Percentiles rank a stretch among this genome's conserved stretches.
These are phyloP conservation scores for Danionella dracula DNA, from an alignment of 2,797 vertebrate genomes.

Conservation along the genomic window DNA sequence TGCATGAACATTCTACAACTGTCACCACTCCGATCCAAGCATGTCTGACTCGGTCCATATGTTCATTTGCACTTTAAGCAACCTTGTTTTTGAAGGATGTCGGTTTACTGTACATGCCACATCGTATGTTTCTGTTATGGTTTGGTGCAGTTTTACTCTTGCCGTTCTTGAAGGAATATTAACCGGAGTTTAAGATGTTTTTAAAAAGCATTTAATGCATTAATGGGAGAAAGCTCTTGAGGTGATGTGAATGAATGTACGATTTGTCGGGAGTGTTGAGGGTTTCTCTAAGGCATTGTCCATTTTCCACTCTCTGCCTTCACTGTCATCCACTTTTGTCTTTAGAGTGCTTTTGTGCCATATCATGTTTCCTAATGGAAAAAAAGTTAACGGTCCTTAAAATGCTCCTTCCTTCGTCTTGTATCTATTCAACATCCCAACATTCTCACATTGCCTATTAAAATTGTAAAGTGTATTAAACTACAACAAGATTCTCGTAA, in stretches of 20 bases:
- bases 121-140: slow-evolving; percentile 41
- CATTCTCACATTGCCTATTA: slow-evolving; percentile 67
- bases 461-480: slow-evolving; percentile 69
- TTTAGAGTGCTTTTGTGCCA: slow-evolving; percentile 74
- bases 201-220: slow-evolving; percentile 25
- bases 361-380: slow-evolving; percentile 61
- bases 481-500: slow-evolving; percentile 52
- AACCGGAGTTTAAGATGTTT: background rate
- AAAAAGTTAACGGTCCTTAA: slow-evolving; percentile 15
- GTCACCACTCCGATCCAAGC: slow-evolving; percentile 24
- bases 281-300: slow-evolving; percentile 57
- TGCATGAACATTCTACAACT: slow-evolving; percentile 62
- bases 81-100: background rate
- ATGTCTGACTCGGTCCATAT: slow-evolving; percentile 34
- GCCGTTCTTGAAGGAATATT: slow-evolving; percentile 3
- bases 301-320: slow-evolving; percentile 60
- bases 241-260: slow-evolving; percentile 43
- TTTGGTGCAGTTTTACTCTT: slow-evolving; percentile 27
- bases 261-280: slow-evolving; percentile 45
- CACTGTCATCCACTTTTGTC: slow-evolving; percentile 53
- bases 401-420: slow-evolving; percentile 59
- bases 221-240: slow-evolving; percentile 2
- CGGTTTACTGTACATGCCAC: slow-evolving; percentile 49
- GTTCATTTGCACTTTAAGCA: slow-evolving; percentile 42
- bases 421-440: slow-evolving; percentile 61